Evolutionary conservation across 2,797 vertebrate species (phyloP), one percentile per base, ranked within the genome.

Genomic region (Halcyon chelicuti): DNA sequence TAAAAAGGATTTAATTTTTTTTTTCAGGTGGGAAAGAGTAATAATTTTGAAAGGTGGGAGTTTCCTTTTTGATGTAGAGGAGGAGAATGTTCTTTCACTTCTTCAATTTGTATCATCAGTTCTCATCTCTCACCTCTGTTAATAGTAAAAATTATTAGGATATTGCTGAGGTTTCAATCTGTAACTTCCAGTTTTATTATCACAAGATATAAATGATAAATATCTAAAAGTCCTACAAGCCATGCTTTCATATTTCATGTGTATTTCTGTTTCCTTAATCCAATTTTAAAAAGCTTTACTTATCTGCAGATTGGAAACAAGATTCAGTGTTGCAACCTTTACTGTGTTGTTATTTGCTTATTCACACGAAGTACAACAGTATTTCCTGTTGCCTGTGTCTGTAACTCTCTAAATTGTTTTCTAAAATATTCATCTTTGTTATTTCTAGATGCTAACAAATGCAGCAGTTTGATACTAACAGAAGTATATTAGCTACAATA

Each of bases 11-110:
- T 90, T 15, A 88, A 29, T 90, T 77, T 86, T 85, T 86, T 85
- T 95, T 94, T 94, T 78, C 70, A 55, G 55, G 18, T 94, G 63
- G 40, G 72, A 92, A 94, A 71, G 57, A 73, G 66, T 54, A 86
- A 67, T 75, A 58, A 77, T 91, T 92, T 90, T 83, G 72, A 66
- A 77, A 94, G 51, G 39, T 83, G 74, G 58, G 70, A 84, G n/a
- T 84, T 86, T 79, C 42, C 51, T 91, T 92, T 87, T 62, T 44
- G 39, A 26, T 40, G 14, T 49, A 73, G 54, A 87, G 44, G 60
- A 90, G 58, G 74, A 78, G 26, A 91, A 80, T 65, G 19, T 82
- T 92, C 57, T 89, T 91, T 76, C 37, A 9, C 31, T 46, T 81
- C 39, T 88, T 84, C 68, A 19, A 85, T 94, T 89, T 51, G 14